Conservation (phyloP, 2,797 vertebrate species). For the Trematomus bernacchii region DNA sequence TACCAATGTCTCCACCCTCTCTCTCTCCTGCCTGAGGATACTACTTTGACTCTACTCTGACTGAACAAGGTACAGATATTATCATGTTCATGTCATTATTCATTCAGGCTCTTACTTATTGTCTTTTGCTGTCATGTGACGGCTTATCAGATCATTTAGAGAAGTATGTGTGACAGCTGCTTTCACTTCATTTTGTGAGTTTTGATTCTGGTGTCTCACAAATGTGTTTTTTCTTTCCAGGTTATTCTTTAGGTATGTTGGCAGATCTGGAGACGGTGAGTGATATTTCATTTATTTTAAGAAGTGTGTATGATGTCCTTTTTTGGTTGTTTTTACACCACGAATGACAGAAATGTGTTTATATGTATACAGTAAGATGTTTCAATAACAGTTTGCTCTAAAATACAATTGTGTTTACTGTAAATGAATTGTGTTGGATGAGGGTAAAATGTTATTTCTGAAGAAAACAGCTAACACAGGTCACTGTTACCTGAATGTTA, state of each 20-base stretch:
- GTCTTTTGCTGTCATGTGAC: constrained; percentile 8
- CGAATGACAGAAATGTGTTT: background rate
- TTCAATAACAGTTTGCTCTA: background rate
- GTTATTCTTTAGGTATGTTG: constrained; percentile 64
- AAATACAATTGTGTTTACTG: background rate
- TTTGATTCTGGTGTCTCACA: constrained; percentile 31
- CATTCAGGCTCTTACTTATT: background rate
- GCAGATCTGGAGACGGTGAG: constrained; percentile 81
- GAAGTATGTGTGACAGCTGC: constrained; percentile 26
- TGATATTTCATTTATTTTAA: constrained; percentile 27
- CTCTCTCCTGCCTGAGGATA: constrained; percentile 45
- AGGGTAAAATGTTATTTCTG: background rate
- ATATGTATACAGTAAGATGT: background rate
- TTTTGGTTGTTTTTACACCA: background rate
- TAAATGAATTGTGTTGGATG: background rate
- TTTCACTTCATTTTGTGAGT: constrained; percentile 56
- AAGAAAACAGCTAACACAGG: constrained; percentile 1
- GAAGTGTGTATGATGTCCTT: background rate
- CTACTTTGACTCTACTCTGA: constrained; percentile 20
- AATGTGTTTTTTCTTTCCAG: constrained; percentile 51
- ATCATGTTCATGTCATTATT: background rate
- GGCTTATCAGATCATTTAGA: constrained; percentile 4
- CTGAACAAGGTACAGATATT: constrained; percentile 52
- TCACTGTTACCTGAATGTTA: constrained; percentile 42
- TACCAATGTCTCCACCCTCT: constrained; percentile 38